Percentiles rank a stretch among this genome's conserved stretches.
phyloP scores from a whole-genome alignment of 2,113 vertebrate species.

The Petroica traversi region DNA sequence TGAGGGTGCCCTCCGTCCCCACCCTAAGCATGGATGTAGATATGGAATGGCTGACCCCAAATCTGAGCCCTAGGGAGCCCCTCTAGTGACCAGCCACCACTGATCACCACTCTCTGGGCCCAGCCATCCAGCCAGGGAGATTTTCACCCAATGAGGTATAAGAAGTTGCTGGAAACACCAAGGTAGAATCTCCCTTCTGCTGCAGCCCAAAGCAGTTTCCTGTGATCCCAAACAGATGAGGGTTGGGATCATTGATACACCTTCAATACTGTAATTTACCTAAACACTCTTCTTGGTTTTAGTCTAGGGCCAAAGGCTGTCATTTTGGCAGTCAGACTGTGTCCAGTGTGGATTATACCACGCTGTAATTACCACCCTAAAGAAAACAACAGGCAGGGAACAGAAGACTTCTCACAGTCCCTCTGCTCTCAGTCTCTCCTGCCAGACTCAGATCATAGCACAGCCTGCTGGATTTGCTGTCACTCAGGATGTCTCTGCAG shows the following conservation, averaged over 20 bases:
- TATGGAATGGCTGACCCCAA: not conserved
- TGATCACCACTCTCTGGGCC: not conserved
- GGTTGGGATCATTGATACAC: accelerated
- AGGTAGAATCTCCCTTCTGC: not conserved
- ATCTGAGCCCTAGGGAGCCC: not conserved
- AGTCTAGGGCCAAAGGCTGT: not conserved
- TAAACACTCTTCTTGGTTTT: not conserved
- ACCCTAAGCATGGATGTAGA: not conserved
- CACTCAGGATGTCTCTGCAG: not conserved
- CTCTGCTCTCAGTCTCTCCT: not conserved
- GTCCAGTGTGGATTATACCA: not conserved
- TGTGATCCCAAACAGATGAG: not conserved
- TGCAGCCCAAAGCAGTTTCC: not conserved
- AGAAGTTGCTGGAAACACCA: not conserved
- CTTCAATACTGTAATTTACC: not conserved
- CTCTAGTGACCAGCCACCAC: no score
- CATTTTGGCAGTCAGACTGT: not conserved
- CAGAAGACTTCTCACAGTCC: accelerated
- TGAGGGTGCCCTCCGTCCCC: not conserved
- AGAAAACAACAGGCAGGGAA: not conserved
- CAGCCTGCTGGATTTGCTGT: not conserved
- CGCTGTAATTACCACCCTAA: not conserved
- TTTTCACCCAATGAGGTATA: not conserved
- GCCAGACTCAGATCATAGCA: not conserved
- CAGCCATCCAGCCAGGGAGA: not conserved